These are phyloP conservation scores for Steromphala cineraria DNA, from an alignment of 2,888 invertebrate species.

Conservation along the genomic window DNA sequence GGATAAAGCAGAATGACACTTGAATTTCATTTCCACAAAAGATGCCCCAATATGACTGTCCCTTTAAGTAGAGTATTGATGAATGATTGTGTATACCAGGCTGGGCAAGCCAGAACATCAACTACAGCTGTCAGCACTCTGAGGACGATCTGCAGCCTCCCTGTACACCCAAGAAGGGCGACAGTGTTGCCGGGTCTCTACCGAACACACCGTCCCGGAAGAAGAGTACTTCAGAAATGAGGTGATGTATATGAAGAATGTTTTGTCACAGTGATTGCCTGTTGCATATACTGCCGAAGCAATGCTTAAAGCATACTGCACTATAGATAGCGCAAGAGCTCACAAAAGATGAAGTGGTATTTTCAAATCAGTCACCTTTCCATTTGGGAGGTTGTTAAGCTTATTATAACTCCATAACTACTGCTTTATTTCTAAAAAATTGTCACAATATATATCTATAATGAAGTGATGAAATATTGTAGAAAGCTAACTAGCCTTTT, in stretches of 20 bases:
- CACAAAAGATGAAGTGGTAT: too few species aligned
- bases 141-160: background rate
- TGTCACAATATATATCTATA: too few species aligned
- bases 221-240: conserved; percentile 22
- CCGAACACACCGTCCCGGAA: background rate
- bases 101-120: conserved; percentile 55
- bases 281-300: background rate
- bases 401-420: too few species aligned
- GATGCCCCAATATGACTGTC: background rate
- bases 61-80: background rate
- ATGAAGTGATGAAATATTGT: too few species aligned
- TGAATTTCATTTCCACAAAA: too few species aligned
- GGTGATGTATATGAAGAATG: conserved; percentile 9
- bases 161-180: background rate
- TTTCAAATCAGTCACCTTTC: too few species aligned
- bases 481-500: too few species aligned
- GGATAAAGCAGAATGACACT: too few species aligned
- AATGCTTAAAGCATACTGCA: too few species aligned
- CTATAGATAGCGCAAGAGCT: too few species aligned
- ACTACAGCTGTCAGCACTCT: conserved; percentile 34
- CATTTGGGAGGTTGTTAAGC: too few species aligned
- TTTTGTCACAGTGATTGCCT: background rate
- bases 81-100: conserved; percentile 35
- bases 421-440: too few species aligned
- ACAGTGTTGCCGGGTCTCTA: background rate